phyloP scores from a whole-genome alignment of 2,888 invertebrate species.

The Drosophila borealis region DNA sequence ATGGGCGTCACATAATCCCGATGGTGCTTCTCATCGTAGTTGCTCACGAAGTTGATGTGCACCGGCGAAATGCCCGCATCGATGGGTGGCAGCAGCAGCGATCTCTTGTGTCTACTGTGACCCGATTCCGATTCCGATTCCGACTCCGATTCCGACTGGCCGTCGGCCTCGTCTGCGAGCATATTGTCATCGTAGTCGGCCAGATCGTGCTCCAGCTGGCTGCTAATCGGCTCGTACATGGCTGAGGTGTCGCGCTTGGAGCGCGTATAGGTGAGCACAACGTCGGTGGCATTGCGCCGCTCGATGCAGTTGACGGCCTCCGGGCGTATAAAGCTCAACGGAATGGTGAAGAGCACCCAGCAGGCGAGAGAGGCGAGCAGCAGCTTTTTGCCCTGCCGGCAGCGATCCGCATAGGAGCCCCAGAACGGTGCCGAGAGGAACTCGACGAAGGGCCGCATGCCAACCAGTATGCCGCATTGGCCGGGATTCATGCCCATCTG shows the following conservation, averaged over 20 bases:
- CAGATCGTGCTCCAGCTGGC: conserved; percentile 20
- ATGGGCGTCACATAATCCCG: conserved; percentile 94
- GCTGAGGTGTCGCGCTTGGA: conserved; percentile 85
- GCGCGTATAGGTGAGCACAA: conserved; percentile 86
- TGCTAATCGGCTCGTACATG: conserved; percentile 45
- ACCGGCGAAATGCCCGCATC: conserved; percentile 88
- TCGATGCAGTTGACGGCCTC: conserved; percentile 95
- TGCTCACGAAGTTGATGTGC: conserved; percentile 90
- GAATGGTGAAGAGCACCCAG: conserved; percentile 98
- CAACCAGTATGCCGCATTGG: conserved; percentile 97
- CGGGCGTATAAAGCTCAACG: conserved; percentile 97
- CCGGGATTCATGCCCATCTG: conserved; percentile 99
- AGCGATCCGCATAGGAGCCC: conserved; percentile 96
- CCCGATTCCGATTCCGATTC: conserved; percentile 41
- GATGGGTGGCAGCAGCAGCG: conserved; percentile 77
- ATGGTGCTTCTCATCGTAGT: conserved; percentile 90
- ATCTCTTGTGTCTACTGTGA: conserved; percentile 77
- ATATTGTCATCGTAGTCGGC: conserved; percentile 28
- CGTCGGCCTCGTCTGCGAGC: conserved; percentile 37
- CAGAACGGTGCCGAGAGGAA: conserved; percentile 99
- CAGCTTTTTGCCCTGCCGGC: conserved; percentile 90
- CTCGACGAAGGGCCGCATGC: conserved; percentile 98
- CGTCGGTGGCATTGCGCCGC: conserved; percentile 88
- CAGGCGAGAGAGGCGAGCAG: conserved; percentile 95
- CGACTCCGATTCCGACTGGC: conserved; percentile 24